These are phyloP conservation scores for Trichopria drosophilae DNA, from an alignment of 2,888 invertebrate genomes.

Conservation along the genomic window DNA sequence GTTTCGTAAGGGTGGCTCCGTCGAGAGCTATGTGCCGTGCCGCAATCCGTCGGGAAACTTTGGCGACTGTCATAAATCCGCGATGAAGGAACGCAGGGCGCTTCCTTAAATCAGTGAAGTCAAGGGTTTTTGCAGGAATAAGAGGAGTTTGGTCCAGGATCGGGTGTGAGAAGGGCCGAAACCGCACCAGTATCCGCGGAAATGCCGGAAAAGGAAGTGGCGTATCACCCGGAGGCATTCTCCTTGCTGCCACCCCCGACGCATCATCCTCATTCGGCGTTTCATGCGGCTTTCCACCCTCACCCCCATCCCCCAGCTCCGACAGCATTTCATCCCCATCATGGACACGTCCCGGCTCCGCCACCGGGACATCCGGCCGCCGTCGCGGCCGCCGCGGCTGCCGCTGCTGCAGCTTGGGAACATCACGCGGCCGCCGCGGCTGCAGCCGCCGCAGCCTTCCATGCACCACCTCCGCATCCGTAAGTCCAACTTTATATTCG, in stretches of 20 bases:
- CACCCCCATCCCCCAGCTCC: slow-evolving; percentile 63
- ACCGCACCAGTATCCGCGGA: too few species aligned
- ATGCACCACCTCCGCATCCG: slow-evolving; percentile 58
- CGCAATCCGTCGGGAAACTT: too few species aligned
- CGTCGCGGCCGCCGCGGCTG: slow-evolving; percentile 56
- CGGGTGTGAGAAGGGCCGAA: slow-evolving; percentile 9
- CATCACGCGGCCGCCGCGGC: slow-evolving; percentile 69
- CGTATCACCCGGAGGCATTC: slow-evolving; percentile 62
- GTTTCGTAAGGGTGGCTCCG: too few species aligned
- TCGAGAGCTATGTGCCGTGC: too few species aligned
- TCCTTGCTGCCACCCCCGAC: slow-evolving; percentile 57
- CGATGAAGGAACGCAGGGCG: too few species aligned
- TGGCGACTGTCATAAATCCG: too few species aligned
- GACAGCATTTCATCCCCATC: slow-evolving; percentile 60
- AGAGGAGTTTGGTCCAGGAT: slow-evolving; percentile 2
- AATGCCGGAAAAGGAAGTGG: slow-evolving; percentile 66
- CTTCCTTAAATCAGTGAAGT: too few species aligned
- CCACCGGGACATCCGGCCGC: slow-evolving; percentile 58
- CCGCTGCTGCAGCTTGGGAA: slow-evolving; percentile 64
- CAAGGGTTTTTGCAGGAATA: slow-evolving; percentile 1
- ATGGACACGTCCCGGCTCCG: slow-evolving; percentile 42
- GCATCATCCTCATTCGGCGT: slow-evolving; percentile 54
- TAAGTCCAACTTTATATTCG: slow-evolving; percentile 34
- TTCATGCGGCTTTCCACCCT: slow-evolving; percentile 56
- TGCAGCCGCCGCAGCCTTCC: slow-evolving; percentile 65